A percentile compares a stretch with the other conserved stretches of the same genome.
Conservation (phyloP, 2,888 invertebrate species). For the Lithosia quadra region DNA sequence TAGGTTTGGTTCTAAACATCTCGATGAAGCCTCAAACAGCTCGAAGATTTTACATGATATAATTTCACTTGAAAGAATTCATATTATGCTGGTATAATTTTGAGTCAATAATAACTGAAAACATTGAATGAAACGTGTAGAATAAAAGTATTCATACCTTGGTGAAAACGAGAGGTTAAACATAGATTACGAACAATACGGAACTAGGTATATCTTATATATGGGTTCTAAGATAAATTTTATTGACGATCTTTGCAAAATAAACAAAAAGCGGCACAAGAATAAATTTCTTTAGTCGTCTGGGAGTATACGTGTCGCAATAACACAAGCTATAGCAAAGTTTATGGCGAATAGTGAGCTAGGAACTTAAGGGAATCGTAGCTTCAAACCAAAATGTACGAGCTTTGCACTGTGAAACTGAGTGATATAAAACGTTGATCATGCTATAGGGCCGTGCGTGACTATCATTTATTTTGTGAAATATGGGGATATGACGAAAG, state of each 20-base stretch:
- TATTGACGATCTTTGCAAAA: neutral
- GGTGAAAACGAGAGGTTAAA: neutral
- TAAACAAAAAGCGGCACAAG: neutral
- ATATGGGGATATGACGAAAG: no score
- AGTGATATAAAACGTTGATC: neutral
- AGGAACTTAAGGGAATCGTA: neutral
- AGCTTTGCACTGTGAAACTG: neutral
- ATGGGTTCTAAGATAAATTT: no score
- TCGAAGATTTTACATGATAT: no score
- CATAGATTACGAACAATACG: no score
- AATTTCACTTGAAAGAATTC: no score
- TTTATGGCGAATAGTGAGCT: constrained; percentile 1
- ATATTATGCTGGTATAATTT: no score
- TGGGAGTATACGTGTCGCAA: neutral
- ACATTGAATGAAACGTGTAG: no score
- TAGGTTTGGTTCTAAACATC: neutral
- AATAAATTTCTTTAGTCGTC: neutral
- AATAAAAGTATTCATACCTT: no score
- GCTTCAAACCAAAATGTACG: neutral
- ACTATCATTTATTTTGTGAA: no score
- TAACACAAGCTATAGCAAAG: constrained; percentile 4
- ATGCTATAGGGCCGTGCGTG: neutral
- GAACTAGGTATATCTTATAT: no score
- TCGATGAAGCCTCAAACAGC: neutral
- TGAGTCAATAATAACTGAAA: no score